Conservation (phyloP, 1,140 invertebrate species). For the Drosophila lacteicornis region DNA sequence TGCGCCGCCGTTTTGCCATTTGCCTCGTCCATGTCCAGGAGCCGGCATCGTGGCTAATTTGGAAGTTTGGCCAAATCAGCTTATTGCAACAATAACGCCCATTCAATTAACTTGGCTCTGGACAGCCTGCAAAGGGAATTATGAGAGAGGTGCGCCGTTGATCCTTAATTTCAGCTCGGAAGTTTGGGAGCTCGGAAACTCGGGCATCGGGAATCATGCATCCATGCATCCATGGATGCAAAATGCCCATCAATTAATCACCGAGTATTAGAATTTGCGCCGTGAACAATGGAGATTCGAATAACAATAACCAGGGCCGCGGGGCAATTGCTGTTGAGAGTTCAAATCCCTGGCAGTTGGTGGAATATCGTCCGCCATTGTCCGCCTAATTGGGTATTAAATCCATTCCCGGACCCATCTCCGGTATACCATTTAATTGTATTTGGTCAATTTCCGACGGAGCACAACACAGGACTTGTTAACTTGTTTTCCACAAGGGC, state of each 20-base stretch:
- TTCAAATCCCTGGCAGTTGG: not conserved
- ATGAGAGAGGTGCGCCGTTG: not conserved
- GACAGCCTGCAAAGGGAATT: not conserved
- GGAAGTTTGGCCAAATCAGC: not conserved
- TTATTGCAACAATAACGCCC: not conserved
- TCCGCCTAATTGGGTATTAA: conserved; percentile 54
- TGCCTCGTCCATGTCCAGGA: not conserved
- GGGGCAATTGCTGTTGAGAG: not conserved
- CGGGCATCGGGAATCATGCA: no score
- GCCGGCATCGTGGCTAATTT: no score
- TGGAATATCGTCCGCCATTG: conserved; percentile 3
- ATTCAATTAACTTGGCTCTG: not conserved
- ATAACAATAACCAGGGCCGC: not conserved
- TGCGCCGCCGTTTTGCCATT: not conserved
- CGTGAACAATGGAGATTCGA: not conserved
- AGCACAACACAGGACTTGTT: conserved; percentile 13
- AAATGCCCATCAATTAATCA: not conserved
- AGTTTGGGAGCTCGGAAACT: no score
- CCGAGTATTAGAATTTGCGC: not conserved
- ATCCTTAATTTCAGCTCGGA: not conserved
- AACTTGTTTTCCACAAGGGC: conserved; percentile 60
- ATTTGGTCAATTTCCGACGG: conserved; percentile 72
- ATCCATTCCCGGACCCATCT: not conserved
- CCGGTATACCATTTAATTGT: conserved; percentile 67
- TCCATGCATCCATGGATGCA: not conserved